Conservation (phyloP, 1,140 invertebrate genomes). For the Drosophila nasuta region DNA sequence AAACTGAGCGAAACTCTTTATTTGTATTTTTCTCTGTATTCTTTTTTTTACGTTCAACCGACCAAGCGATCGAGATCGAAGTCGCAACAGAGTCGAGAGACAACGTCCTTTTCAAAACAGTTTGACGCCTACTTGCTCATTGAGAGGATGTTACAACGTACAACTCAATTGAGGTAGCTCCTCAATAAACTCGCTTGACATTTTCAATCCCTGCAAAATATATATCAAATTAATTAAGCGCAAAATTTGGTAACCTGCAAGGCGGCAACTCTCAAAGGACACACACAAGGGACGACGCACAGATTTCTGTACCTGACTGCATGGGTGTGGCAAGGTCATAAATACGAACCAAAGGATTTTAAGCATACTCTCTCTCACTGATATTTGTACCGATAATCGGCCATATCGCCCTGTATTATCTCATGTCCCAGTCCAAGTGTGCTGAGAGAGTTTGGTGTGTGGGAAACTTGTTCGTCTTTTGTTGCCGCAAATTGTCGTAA, state of each 20-base stretch:
- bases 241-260: constrained; percentile 64
- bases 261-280: constrained; percentile 58
- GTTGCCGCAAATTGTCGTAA: constrained; percentile 61
- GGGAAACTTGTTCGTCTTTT: constrained; percentile 59
- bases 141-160: constrained; percentile 28
- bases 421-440: constrained; percentile 10
- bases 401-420: constrained; percentile 44
- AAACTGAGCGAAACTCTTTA: constrained; percentile 4
- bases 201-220: constrained; percentile 63
- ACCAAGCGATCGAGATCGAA: constrained; percentile 44
- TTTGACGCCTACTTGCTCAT: constrained; percentile 68
- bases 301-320: constrained; percentile 53
- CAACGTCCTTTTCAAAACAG: constrained; percentile 50
- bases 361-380: constrained; percentile 44
- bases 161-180: constrained; percentile 71
- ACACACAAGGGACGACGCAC: constrained; percentile 29
- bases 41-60: not conserved
- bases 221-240: constrained; percentile 82
- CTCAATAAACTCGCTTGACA: constrained; percentile 48
- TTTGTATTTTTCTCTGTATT: not conserved
- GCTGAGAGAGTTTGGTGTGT: constrained; percentile 43
- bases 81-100: constrained; percentile 1
- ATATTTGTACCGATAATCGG: constrained; percentile 55
- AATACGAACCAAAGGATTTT: constrained; percentile 49
- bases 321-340: constrained; percentile 67